Evolutionary conservation across 2,113 vertebrate genomes (phyloP).

Genomic region (Synodontis membranacea): DNA sequence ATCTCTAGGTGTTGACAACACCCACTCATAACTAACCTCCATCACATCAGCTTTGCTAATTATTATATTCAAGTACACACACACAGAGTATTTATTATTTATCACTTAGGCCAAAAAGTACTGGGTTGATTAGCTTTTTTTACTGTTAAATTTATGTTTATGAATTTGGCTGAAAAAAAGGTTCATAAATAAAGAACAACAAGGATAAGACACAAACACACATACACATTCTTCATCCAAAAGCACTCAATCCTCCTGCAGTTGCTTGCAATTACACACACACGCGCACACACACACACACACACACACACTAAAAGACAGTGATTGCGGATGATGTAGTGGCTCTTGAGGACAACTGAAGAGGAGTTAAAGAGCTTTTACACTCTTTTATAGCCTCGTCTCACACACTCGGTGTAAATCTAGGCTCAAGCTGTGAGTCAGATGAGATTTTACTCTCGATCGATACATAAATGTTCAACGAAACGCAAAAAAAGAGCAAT

Average conservation of each 20-base stretch:
- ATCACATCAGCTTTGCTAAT: not conserved
- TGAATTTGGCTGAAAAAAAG: not conserved
- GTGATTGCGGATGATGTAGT: constrained; percentile 33
- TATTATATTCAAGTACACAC: not conserved
- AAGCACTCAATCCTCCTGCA: not conserved
- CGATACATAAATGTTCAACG: not conserved
- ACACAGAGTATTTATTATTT: not conserved
- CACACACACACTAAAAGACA: not conserved
- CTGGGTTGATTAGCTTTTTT: not conserved
- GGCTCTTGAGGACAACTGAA: constrained; percentile 20
- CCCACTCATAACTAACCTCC: not conserved
- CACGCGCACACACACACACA: constrained; percentile 4
- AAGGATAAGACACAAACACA: not conserved
- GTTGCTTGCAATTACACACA: not conserved
- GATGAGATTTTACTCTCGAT: constrained; percentile 9
- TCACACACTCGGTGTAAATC: not conserved
- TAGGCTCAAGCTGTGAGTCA: not conserved
- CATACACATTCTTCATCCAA: not conserved
- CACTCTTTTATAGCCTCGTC: not conserved
- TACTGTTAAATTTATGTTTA: not conserved
- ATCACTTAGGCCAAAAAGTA: not conserved
- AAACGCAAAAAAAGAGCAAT: not conserved
- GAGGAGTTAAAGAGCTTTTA: constrained; percentile 25
- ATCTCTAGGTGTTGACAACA: not conserved
- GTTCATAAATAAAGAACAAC: not conserved